Evolutionary conservation across 2,888 invertebrate genomes (phyloP), one percentile per base, ranked within the genome.

Genomic region (Sarcophaga rosellei): DNA sequence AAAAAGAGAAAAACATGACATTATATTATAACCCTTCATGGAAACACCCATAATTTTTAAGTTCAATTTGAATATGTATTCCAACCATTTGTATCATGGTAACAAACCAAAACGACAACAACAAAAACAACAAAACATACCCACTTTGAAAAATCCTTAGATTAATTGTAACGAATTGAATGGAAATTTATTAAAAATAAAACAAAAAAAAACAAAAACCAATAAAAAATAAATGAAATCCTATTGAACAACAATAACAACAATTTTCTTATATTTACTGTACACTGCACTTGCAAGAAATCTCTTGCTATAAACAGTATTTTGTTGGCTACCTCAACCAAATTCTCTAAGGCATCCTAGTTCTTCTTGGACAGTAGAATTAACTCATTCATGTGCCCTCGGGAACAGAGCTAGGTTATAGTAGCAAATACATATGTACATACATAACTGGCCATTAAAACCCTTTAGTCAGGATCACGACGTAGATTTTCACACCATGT

Each of bases 21-120:
- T 35, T 35, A 15, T 47, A 15, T 47, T 47, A 0, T 5, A 21
- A n/a, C 59, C 5, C 10, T 68, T 63, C 66, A 70, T 77, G 72
- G 66, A 82, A 77, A 73, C 47, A 72, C 59, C 61, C 77, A 77
- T 77, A 72, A 53, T 53, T 53, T 35, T 35, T 35, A 12, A 2
- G 4, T 15, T 53, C 53, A 17, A 17, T 15, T 53, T 53, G 4
- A 17, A 53, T 15, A n/a, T n/a, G n/a, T n/a, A 15, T 17, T 53
- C 53, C 53, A 35, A 53, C 53, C 53, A 53, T 17, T 53, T 53
- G 4, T 53, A 53, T 53, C 53, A 53, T 53, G 12, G 53, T 15
- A 17, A 53, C 5, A 53, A 53, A 35, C 35, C 35, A 53, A 15
- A 15, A 17, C 0, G 15, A 53, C 12, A 53, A 53, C 12, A 47